Evolutionary conservation across 2,888 invertebrate genomes (phyloP).

Genomic region (Phasia obesa): DNA sequence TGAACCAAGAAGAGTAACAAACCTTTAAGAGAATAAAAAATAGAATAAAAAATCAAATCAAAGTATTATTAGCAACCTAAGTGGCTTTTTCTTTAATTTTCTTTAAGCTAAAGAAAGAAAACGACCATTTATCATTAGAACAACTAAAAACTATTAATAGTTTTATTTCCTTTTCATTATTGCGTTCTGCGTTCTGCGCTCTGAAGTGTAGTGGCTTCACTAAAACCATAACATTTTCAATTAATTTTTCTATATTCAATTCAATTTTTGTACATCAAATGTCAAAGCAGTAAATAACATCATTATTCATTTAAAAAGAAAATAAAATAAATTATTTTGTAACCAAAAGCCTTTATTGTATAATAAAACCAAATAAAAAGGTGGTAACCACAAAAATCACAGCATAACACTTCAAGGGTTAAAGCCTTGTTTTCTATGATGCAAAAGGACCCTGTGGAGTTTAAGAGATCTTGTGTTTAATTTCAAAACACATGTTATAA

Average conservation of each 20-base stretch:
- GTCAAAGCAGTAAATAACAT: conserved; percentile 71
- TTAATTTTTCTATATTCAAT: conserved; percentile 60
- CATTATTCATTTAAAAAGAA: conserved; percentile 64
- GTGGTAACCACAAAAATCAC: conserved; percentile 68
- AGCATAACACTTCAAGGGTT: conserved; percentile 60
- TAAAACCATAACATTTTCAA: conserved; percentile 67
- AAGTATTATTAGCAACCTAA: conserved; percentile 62
- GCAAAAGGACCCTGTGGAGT: conserved; percentile 38
- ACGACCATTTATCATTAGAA: conserved; percentile 64
- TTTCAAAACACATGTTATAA: conserved; percentile 44
- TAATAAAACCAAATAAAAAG: conserved; percentile 41
- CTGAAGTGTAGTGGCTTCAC: conserved; percentile 11
- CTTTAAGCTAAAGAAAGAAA: conserved; percentile 24
- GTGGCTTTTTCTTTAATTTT: conserved; percentile 55
- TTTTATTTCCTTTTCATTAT: conserved; percentile 37
- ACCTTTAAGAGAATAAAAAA: conserved; percentile 18
- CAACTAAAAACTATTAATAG: conserved; percentile 64
- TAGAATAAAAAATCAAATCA: neutral
- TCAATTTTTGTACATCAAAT: conserved; percentile 56
- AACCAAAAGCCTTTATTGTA: conserved; percentile 18
- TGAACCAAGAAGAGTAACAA: conserved; percentile 18
- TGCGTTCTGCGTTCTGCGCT: conserved; percentile 4
- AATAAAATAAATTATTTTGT: conserved; percentile 56
- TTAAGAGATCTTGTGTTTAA: neutral
- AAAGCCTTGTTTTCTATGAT: neutral